These are phyloP conservation scores for Rotaria magnacalcarata DNA, from an alignment of 2,888 invertebrate genomes.

Conservation along the genomic window DNA sequence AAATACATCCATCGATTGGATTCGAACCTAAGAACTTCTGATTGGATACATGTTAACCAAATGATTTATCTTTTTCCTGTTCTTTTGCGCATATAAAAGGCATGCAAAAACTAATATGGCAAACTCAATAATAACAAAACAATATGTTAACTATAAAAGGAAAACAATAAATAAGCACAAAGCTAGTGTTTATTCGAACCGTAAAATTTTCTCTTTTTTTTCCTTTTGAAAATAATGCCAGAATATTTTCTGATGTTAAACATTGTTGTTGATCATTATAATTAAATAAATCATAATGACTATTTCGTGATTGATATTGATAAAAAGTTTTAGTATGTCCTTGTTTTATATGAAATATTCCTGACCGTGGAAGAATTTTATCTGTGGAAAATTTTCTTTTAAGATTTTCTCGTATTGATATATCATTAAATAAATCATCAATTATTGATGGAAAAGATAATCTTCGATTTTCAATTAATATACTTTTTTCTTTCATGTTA, in stretches of 20 bases:
- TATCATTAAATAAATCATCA: conserved; percentile 28
- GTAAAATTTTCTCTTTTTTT: too few species aligned
- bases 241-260: too few species aligned
- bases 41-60: neutral
- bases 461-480: neutral
- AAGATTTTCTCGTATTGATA: conserved; percentile 17
- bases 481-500: neutral
- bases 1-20: conserved; percentile 4
- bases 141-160: too few species aligned
- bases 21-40: neutral
- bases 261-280: too few species aligned
- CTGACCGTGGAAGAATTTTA: neutral
- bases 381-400: neutral
- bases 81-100: neutral
- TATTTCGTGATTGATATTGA: neutral
- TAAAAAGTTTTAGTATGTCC: neutral
- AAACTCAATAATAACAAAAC: too few species aligned
- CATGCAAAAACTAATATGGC: neutral
- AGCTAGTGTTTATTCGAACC: too few species aligned
- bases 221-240: too few species aligned
- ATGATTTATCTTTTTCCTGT: neutral
- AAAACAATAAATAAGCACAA: too few species aligned
- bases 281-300: neutral
- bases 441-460: conserved; percentile 3
- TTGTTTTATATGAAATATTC: conserved; percentile 8